phyloP scores from a whole-genome alignment of 2,113 vertebrate genomes.

The Platysternon megacephalum region DNA sequence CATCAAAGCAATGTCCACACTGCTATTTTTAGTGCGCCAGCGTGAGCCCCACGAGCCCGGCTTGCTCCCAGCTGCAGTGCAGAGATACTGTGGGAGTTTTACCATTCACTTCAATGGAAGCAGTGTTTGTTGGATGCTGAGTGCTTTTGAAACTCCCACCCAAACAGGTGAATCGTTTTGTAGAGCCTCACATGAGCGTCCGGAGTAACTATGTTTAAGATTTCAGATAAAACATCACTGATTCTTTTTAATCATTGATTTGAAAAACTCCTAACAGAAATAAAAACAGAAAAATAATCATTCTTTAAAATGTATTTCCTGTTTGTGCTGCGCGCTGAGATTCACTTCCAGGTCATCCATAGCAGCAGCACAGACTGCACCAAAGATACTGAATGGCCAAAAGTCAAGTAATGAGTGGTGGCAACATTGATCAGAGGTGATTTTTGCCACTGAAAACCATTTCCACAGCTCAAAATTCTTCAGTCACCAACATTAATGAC shows the following conservation, averaged over 20 bases:
- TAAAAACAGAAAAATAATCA: neutral
- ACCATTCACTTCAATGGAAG: neutral
- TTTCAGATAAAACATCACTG: neutral
- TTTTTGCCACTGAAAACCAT: neutral
- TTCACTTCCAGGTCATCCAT: neutral
- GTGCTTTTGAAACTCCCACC: neutral
- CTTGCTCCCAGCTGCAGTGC: neutral
- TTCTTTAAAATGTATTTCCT: neutral
- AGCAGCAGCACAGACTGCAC: neutral
- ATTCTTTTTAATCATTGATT: neutral
- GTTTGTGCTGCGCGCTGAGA: neutral
- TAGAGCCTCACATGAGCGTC: neutral
- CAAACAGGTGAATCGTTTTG: neutral
- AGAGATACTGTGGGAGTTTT: neutral
- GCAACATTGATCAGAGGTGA: neutral
- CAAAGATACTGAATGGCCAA: neutral
- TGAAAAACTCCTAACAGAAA: neutral
- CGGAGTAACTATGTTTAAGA: neutral
- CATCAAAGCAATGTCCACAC: neutral
- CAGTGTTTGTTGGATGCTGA: fast-evolving
- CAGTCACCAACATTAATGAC: neutral
- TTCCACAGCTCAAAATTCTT: neutral
- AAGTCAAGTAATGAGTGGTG: neutral
- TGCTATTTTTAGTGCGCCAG: neutral
- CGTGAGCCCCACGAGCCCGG: neutral